Evolutionary conservation across 2,888 invertebrate species (phyloP).

Genomic region (Thera obeliscata): DNA sequence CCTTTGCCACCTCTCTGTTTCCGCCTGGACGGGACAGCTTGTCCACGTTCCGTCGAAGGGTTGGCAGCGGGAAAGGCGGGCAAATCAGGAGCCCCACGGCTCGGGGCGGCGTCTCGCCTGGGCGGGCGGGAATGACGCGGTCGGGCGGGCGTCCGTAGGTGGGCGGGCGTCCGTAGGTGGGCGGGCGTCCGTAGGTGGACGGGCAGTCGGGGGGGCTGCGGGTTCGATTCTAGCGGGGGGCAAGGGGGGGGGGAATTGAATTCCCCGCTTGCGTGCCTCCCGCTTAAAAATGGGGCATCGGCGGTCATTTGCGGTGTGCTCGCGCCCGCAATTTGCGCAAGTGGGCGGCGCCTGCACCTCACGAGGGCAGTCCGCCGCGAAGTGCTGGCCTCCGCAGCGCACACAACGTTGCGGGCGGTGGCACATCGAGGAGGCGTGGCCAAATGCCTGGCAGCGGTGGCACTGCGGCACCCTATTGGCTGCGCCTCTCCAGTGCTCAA

Average conservation of each 20-base stretch:
- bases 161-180: not conserved
- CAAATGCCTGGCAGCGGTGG: not conserved
- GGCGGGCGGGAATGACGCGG: no score
- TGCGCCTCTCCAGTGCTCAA: conserved; percentile 8
- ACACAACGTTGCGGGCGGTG: not conserved
- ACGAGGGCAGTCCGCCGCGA: not conserved
- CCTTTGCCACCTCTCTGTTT: not conserved
- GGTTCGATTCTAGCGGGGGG: not conserved
- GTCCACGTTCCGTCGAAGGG: not conserved
- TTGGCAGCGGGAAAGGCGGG: not conserved
- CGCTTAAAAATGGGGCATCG: conserved; percentile 3
- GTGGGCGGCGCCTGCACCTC: conserved; percentile 8
- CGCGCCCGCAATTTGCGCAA: conserved; percentile 34
- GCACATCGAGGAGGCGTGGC: not conserved
- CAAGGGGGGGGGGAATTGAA: not conserved
- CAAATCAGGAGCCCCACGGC: not conserved
- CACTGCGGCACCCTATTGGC: not conserved
- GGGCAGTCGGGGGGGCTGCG: not conserved
- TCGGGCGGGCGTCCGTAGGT: no score
- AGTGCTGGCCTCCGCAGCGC: not conserved
- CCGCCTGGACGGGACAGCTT: not conserved
- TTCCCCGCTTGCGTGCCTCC: conserved; percentile 19
- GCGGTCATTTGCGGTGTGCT: conserved; percentile 28
- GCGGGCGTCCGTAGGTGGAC: not conserved
- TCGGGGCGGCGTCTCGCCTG: no score